Base-by-base conservation (phyloP, 2,888 invertebrate genomes). In the Zaprionus lineosus region DNA sequence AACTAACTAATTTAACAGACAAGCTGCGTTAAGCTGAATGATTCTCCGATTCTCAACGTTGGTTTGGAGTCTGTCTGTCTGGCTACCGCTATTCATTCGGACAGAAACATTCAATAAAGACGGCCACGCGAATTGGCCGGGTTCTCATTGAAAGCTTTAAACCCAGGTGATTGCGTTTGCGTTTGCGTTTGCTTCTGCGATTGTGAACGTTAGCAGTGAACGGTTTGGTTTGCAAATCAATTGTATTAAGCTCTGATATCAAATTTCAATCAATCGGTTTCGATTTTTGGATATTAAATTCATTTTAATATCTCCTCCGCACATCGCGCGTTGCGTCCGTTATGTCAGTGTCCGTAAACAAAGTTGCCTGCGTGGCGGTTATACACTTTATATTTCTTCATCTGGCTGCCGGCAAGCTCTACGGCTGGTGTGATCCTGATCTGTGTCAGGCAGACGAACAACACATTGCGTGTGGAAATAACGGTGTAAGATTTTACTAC, bases 401-500 rank as follows among this genome's bases (percentile, higher is more conserved):
- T 4, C 18, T 81, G 36, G 65, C 26, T 12, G 24, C 31, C 1
- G 37, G 34, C 24, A 74, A 64, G 33, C 73, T 70, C 1, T 86
- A 70, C 21, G 71, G 82, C 12, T 88, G 88, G 88, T 88, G 88
- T 64, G 87, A 89, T 86, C 79, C 81, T 2, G 65, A 56, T 33
- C 62, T 88, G 1, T 89, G 52, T 40, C 14, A 86, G 76, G 37
- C 33, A 1, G 88, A 84, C 7, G 58, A 67, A 0, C 69, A 60
- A 3, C 89, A 89, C 39, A 72, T 89, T 8, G 89, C 89, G 12
- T 89, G 89, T 29, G 79, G 73, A 28, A 89, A 89, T 51, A 79
- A 78, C 60, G 90, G 89, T 18, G 89, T 88, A 83, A 57, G 86
- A 6, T 19, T 15, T 4, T 7, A 3, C 1, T 8, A 7, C 0